Conservation (phyloP, 1,140 invertebrate species). For the Scaptomyza graminum region DNA sequence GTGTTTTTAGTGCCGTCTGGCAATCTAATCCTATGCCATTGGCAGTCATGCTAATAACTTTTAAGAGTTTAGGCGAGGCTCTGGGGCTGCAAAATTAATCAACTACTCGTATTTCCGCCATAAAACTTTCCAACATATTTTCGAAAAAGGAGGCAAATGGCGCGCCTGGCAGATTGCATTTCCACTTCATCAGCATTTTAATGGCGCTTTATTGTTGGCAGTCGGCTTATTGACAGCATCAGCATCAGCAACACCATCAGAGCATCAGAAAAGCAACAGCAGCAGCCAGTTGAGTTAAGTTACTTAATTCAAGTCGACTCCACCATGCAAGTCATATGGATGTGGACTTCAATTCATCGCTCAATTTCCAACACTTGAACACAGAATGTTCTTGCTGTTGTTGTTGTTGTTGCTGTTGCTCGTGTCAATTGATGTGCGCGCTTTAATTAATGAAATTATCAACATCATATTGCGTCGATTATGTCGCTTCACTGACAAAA, state of each 20-base stretch:
- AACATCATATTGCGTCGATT: conserved; percentile 53
- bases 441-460: conserved; percentile 63
- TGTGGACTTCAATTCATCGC: conserved; percentile 29
- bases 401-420: conserved; percentile 9
- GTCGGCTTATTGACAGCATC: conserved; percentile 33
- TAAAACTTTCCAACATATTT: conserved; percentile 54
- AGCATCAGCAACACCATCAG: neutral
- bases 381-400: conserved; percentile 8
- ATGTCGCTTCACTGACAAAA: conserved; percentile 42
- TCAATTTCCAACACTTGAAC: conserved; percentile 17
- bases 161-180: conserved; percentile 46
- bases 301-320: conserved; percentile 20
- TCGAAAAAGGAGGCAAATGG: neutral
- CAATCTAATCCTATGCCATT: conserved; percentile 20
- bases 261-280: neutral
- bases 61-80: conserved; percentile 21
- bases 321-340: conserved; percentile 1
- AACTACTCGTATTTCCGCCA: conserved; percentile 53
- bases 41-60: conserved; percentile 32
- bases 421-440: conserved; percentile 35
- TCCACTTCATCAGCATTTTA: conserved; percentile 70
- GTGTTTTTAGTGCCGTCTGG: conserved; percentile 3
- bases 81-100: conserved; percentile 53
- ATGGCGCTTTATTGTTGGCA: conserved; percentile 52
- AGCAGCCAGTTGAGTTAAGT: conserved; percentile 17